Evolutionary conservation across 2,797 vertebrate species (phyloP), one percentile per base, ranked within the genome.

Genomic region (Sebastes nivosus): DNA sequence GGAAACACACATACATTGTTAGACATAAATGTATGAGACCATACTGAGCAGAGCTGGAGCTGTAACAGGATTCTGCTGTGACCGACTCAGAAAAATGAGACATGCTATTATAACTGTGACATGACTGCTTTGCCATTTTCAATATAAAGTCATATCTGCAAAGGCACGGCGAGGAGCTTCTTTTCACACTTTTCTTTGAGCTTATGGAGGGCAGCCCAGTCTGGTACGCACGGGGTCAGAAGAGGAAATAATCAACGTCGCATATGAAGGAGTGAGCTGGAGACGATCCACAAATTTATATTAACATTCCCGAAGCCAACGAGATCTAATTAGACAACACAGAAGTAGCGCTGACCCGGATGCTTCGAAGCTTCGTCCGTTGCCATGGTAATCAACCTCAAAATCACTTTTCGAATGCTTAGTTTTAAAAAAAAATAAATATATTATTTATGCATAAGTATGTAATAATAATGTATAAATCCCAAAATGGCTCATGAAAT

Each of bases 221-320:
- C 75, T 50, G 60, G 10, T 42, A 77, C 7, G 27, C 77, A 18
- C 46, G 60, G 80, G 54, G 58, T 84, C 81, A 80, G 66, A 78
- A 4, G 50, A 61, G 67, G 50, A 7, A 72, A 76, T 30, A 16
- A 64, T 73, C 36, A 11, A 36, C 8, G 9, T 16, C 27, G 73
- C 46, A 57, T 1, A 54, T 55, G 82, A 50, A 72, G 77, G 68
- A 84, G 81, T 10, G 52, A 85, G 59, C 68, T 84, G 55, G 50
- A 70, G 10, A 71, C 27, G 4, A 27, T 59, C 75, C 68, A 79
- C 52, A 71, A 16, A 52, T 64, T 60, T 50, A 63, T 1, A 61
- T n/a, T 24, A 55, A 69, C 50, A 36, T 38, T 77, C 32, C 22
- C 68, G 58, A 77, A 87, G 68, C 36, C 30, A 63, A 29, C 29